Percentiles rank a stretch among this genome's conserved stretches.
phyloP scores from a whole-genome alignment of 2,888 invertebrate genomes.

The Craniophora ligustri region DNA sequence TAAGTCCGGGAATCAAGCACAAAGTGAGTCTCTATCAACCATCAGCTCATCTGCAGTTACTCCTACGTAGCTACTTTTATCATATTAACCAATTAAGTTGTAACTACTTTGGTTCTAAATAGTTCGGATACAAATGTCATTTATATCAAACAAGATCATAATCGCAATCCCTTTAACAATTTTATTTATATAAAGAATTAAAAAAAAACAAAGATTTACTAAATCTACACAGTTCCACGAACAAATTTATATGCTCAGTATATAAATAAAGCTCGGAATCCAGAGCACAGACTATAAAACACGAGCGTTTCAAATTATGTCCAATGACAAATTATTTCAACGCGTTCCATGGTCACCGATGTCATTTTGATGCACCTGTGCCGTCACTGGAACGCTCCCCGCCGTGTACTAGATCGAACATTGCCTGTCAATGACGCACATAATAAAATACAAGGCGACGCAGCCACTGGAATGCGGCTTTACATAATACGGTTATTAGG shows the following conservation, averaged over 20 bases:
- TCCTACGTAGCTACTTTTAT: too few relatives aligned
- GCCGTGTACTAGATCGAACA: slow-evolving; percentile 70
- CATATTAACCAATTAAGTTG: too few relatives aligned
- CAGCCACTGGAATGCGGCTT: slow-evolving; percentile 50
- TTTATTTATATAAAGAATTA: too few relatives aligned
- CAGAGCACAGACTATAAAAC: slow-evolving; percentile 51
- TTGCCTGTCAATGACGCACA: slow-evolving; percentile 57
- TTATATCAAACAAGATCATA: too few relatives aligned
- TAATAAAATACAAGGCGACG: slow-evolving; percentile 57
- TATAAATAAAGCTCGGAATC: slow-evolving; percentile 44
- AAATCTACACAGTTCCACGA: slow-evolving; percentile 28
- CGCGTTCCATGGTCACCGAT: slow-evolving; percentile 67
- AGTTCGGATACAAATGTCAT: too few relatives aligned
- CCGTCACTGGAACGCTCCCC: slow-evolving; percentile 64
- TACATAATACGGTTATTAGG: slow-evolving; percentile 44
- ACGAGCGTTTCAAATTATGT: slow-evolving; percentile 69
- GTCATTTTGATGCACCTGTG: slow-evolving; percentile 68
- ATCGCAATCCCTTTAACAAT: too few relatives aligned
- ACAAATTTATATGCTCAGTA: slow-evolving; percentile 38
- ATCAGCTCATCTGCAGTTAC: too few relatives aligned
- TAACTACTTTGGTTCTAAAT: too few relatives aligned
- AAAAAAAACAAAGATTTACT: background rate
- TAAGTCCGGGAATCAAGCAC: too few relatives aligned
- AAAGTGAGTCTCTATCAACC: too few relatives aligned
- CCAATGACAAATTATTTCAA: slow-evolving; percentile 71